Evolutionary conservation across 2,113 vertebrate species (phyloP).

Genomic region (Oxygymnocypris stewartii): DNA sequence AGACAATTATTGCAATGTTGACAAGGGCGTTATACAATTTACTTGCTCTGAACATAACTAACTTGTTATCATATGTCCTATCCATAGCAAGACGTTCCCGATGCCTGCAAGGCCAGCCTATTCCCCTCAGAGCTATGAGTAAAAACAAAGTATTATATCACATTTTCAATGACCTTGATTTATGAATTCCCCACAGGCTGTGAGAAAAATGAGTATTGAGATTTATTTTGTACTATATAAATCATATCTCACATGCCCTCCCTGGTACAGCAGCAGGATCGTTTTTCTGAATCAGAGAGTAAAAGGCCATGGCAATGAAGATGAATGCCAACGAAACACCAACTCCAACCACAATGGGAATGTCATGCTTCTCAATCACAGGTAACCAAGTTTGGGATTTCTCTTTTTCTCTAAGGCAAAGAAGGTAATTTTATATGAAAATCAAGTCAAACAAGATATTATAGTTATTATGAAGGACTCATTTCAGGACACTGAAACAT

Average conservation of each 20-base stretch:
- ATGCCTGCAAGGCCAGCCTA: constrained; percentile 65
- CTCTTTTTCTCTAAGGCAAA: constrained; percentile 62
- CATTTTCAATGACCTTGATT: neutral
- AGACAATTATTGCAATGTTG: neutral
- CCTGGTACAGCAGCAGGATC: constrained; percentile 61
- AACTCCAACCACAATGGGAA: constrained; percentile 80
- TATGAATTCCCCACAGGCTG: neutral
- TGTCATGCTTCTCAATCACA: constrained; percentile 77
- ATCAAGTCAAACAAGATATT: neutral
- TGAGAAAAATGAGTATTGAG: neutral
- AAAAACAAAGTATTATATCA: constrained; percentile 1
- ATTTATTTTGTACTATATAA: neutral
- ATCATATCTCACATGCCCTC: constrained; percentile 66
- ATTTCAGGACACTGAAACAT: neutral
- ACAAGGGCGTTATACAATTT: neutral
- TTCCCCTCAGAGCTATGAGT: constrained; percentile 69
- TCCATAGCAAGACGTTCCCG: constrained; percentile 62
- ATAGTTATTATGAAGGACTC: neutral
- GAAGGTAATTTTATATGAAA: neutral
- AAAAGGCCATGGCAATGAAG: constrained; percentile 79
- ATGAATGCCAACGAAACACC: constrained; percentile 79
- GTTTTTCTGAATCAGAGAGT: constrained; percentile 77
- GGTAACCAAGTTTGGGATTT: constrained; percentile 71
- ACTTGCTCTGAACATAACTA: neutral
- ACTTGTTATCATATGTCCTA: constrained; percentile 79